These are phyloP conservation scores for Nesogale talazaci DNA, from an alignment of 2,113 vertebrate species.

Conservation along the genomic window DNA sequence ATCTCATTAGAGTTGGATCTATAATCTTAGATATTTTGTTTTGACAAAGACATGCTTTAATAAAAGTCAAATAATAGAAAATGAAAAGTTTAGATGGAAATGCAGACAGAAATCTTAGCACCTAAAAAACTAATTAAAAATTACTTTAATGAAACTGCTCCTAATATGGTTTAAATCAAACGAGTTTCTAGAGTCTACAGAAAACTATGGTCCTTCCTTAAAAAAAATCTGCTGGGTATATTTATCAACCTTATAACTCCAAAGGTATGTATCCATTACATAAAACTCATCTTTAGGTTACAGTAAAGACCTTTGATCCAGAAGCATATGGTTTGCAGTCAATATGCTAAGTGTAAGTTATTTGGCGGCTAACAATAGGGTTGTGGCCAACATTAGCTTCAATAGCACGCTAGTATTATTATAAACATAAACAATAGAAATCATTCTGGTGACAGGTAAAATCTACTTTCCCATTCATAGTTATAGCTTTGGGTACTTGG, in stretches of 20 bases:
- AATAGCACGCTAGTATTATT: conserved; percentile 55
- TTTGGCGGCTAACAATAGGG: conserved; percentile 31
- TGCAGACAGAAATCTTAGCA: background rate
- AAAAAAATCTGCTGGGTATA: background rate
- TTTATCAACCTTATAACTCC: background rate
- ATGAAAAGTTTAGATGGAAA: background rate
- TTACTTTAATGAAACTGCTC: background rate
- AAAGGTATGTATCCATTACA: background rate
- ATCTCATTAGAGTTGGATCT: background rate
- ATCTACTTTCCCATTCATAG: conserved; percentile 21
- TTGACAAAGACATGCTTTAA: background rate
- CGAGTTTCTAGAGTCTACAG: background rate
- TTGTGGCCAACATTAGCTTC: conserved; percentile 22
- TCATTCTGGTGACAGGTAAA: conserved; percentile 46
- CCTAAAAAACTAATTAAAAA: background rate
- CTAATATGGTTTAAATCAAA: background rate
- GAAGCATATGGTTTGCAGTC: background rate
- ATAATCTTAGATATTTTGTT: background rate
- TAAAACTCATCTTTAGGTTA: background rate
- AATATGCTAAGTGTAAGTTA: conserved; percentile 51
- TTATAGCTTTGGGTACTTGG: conserved; percentile 16
- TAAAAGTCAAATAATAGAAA: background rate
- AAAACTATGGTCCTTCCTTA: background rate
- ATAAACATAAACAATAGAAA: conserved; percentile 54
- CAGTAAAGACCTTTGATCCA: conserved; percentile 9